Percentiles rank a stretch among this genome's conserved stretches.
Conservation (phyloP, 2,888 invertebrate genomes). For the Apamea epomidion region DNA sequence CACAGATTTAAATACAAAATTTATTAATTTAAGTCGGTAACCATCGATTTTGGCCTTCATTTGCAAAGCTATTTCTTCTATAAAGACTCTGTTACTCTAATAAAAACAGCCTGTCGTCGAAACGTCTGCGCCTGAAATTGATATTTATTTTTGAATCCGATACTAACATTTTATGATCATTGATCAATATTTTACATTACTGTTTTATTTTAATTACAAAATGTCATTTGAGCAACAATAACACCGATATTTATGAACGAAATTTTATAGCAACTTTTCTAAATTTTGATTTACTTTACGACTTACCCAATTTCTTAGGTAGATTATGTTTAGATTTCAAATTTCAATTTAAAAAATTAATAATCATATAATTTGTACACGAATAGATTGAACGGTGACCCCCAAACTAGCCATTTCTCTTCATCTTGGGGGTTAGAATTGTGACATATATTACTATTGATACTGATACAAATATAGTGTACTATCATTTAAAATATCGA, state of each 20-base stretch:
- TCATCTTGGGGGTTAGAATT: too few species aligned
- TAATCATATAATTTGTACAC: too few species aligned
- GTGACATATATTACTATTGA: too few species aligned
- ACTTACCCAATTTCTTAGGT: too few species aligned
- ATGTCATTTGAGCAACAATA: background rate
- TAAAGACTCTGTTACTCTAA: background rate
- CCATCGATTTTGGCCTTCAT: background rate
- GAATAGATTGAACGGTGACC: too few species aligned
- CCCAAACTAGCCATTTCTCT: too few species aligned
- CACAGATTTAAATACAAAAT: background rate
- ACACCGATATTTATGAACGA: background rate
- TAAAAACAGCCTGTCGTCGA: too few species aligned
- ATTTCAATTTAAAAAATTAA: too few species aligned
- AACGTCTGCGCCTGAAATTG: background rate
- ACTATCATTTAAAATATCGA: background rate
- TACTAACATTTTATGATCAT: background rate
- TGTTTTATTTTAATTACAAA: background rate
- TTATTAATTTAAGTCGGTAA: background rate
- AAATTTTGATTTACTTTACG: background rate
- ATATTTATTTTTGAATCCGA: conserved; percentile 2
- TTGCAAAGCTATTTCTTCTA: background rate
- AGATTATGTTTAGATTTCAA: too few species aligned
- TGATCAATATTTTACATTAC: too few species aligned
- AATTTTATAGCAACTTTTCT: background rate
- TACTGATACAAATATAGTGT: background rate